A percentile compares a stretch with the other conserved stretches of the same genome.
phyloP scores from a whole-genome alignment of 1,140 invertebrate genomes.

The roundworm (Caenorhabditis elegans) region DNA sequence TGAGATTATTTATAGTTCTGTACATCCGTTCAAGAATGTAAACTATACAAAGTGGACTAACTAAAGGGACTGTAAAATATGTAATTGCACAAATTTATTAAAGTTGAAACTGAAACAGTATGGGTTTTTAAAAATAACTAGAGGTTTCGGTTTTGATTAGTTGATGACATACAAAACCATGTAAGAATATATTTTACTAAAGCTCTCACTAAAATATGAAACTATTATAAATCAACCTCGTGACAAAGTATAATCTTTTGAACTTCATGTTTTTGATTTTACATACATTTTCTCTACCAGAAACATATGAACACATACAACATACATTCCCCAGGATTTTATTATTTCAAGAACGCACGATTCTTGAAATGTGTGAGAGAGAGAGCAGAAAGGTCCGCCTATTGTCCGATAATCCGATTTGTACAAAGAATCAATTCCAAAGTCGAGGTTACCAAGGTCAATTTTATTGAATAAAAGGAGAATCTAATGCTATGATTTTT shows the following conservation, averaged over 20 bases:
- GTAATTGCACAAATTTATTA: too few species aligned
- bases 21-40: too few species aligned
- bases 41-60: too few species aligned
- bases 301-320: too few species aligned
- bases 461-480: neutral
- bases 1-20: too few species aligned
- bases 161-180: too few species aligned
- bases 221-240: neutral
- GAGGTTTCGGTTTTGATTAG: too few species aligned
- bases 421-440: neutral
- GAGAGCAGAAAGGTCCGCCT: neutral
- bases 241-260: neutral
- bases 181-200: too few species aligned
- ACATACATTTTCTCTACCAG: neutral
- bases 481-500: neutral
- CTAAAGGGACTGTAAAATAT: too few species aligned
- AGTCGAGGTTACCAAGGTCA: conserved; percentile 17
- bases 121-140: too few species aligned
- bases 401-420: conserved; percentile 28
- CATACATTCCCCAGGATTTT: neutral
- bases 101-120: too few species aligned
- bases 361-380: neutral
- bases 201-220: neutral
- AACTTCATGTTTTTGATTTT: neutral
- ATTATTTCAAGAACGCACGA: conserved; percentile 8